Conservation (phyloP, 2,888 invertebrate genomes). For the Exocentrus adspersus region DNA sequence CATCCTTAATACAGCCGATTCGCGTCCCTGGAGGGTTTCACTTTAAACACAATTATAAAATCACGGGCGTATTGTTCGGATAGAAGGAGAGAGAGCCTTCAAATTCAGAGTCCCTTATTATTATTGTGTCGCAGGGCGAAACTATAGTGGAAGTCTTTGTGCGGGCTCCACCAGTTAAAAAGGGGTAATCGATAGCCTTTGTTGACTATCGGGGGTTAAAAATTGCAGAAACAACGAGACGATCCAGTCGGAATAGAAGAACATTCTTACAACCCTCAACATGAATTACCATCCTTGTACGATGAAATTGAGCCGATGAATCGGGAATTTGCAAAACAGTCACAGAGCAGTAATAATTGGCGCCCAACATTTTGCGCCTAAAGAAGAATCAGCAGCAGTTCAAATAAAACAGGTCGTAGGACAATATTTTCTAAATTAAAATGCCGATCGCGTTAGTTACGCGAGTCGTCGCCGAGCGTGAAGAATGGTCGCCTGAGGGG, state of each 20-base stretch:
- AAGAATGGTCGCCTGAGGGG: constrained; percentile 47
- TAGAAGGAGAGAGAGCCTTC: constrained; percentile 52
- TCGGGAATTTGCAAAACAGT: no score
- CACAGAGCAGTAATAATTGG: no score
- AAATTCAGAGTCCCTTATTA: constrained; percentile 37
- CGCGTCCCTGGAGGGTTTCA: constrained; percentile 50
- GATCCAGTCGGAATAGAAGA: no score
- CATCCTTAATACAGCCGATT: constrained; percentile 35
- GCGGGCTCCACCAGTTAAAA: neutral
- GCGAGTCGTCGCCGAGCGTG: constrained; percentile 50
- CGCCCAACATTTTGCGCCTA: no score
- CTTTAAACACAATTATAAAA: constrained; percentile 56
- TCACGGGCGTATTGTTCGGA: constrained; percentile 53
- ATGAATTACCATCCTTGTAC: no score
- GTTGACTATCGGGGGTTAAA: no score
- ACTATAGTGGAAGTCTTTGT: constrained; percentile 1
- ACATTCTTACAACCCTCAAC: no score
- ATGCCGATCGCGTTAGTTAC: constrained; percentile 54
- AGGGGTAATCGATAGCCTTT: constrained; percentile 16
- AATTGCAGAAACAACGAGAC: no score
- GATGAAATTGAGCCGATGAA: no score
- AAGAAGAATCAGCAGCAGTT: no score
- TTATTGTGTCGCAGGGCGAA: constrained; percentile 1
- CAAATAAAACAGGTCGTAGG: constrained; percentile 48
- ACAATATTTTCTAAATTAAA: constrained; percentile 56